Evolutionary conservation across 2,113 vertebrate species (phyloP).

Genomic region (Ahaetulla prasina): DNA sequence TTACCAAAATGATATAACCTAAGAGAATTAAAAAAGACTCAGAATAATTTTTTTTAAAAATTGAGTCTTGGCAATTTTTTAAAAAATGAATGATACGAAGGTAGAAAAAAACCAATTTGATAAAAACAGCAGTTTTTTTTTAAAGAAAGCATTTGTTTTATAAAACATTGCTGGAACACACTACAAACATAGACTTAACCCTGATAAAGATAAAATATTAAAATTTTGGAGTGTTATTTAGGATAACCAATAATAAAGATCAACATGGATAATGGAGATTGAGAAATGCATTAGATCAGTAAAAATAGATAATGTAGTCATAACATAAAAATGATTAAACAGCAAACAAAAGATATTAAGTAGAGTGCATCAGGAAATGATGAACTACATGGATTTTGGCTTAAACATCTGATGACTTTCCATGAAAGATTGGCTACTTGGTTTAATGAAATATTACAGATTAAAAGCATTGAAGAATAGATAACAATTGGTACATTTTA

Average conservation of each 20-base stretch:
- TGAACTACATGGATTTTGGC: neutral
- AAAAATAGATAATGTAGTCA: neutral
- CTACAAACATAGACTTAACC: neutral
- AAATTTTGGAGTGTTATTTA: neutral
- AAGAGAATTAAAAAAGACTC: neutral
- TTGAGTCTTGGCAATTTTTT: neutral
- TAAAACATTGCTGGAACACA: neutral
- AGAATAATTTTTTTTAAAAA: neutral
- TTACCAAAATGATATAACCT: neutral
- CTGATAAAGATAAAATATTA: neutral
- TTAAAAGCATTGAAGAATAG: neutral
- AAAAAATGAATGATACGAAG: neutral
- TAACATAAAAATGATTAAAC: neutral
- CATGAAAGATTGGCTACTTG: neutral
- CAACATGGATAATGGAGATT: neutral
- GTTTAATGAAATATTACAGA: neutral
- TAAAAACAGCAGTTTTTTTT: neutral
- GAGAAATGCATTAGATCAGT: neutral
- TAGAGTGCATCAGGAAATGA: neutral
- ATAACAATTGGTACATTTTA: neutral
- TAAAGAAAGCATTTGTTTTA: neutral
- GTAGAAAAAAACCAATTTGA: neutral
- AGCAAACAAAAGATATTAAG: neutral
- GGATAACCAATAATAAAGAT: neutral
- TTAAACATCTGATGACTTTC: neutral